phyloP scores from a whole-genome alignment of 2,113 vertebrate species.

The Chelonoidis abingdonii region DNA sequence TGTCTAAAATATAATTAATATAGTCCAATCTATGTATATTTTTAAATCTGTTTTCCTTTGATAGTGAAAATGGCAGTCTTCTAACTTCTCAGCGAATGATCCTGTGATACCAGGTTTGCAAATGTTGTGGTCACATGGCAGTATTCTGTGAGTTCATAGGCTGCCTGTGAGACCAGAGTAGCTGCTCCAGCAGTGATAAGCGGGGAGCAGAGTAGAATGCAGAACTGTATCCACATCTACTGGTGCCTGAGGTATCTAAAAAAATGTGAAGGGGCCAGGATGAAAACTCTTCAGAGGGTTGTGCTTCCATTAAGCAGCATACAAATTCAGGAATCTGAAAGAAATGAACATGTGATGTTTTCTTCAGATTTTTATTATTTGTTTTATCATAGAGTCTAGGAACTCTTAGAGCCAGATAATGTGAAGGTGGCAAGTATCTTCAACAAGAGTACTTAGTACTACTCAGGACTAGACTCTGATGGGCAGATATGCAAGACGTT shows the following conservation, averaged over 20 bases:
- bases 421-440: constrained; percentile 12
- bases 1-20: neutral
- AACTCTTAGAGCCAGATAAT: constrained; percentile 13
- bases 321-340: constrained; percentile 36
- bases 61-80: constrained; percentile 28
- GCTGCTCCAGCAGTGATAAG: neutral
- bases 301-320: constrained; percentile 34
- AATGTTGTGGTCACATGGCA: neutral
- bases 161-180: neutral
- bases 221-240: neutral
- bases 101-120: constrained; percentile 29
- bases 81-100: constrained; percentile 33
- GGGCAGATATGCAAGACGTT: constrained; percentile 54
- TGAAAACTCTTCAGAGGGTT: constrained; percentile 43
- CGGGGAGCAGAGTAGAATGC: neutral
- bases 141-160: neutral
- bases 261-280: constrained; percentile 9
- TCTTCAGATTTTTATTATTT: neutral
- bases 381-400: neutral
- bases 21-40: neutral
- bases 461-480: constrained; percentile 45
- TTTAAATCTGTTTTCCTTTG: constrained; percentile 45
- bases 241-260: neutral
- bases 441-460: constrained; percentile 22
- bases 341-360: constrained; percentile 45